A percentile compares a stretch with the other conserved stretches of the same genome.
phyloP scores from a whole-genome alignment of 2,888 invertebrate species.

The Timandra comae region DNA sequence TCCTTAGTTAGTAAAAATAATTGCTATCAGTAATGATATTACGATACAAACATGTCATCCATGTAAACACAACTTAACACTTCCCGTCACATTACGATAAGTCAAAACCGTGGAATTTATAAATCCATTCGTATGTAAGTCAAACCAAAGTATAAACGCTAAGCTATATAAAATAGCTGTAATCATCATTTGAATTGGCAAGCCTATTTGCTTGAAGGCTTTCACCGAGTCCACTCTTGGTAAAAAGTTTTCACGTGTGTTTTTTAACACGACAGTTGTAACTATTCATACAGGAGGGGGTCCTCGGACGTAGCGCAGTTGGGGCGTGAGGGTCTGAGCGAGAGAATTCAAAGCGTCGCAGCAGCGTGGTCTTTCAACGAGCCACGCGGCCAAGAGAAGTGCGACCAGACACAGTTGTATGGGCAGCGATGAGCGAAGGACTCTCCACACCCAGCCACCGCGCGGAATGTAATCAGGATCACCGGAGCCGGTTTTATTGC shows the following conservation, averaged over 20 bases:
- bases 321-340: conserved; percentile 85
- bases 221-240: conserved; percentile 5
- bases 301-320: conserved; percentile 87
- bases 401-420: conserved; percentile 86
- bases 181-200: conserved; percentile 7
- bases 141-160: conserved; percentile 4
- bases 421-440: conserved; percentile 85
- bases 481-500: conserved; percentile 71
- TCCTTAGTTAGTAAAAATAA: conserved; percentile 40
- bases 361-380: conserved; percentile 85
- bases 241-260: conserved; percentile 3
- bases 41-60: conserved; percentile 15
- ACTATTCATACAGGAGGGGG: conserved; percentile 84
- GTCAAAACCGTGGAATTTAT: not conserved
- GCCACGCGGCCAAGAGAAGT: conserved; percentile 83
- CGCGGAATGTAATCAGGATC: conserved; percentile 76
- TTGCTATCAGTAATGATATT: conserved; percentile 38
- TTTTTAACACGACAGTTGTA: conserved; percentile 22
- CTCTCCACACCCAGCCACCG: conserved; percentile 83
- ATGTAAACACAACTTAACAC: conserved; percentile 20
- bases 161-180: conserved; percentile 10
- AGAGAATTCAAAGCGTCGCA: conserved; percentile 87
- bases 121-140: conserved; percentile 7
- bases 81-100: conserved; percentile 2
- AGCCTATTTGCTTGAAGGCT: conserved; percentile 8